These are phyloP conservation scores for Toxotes jaculatrix DNA, from an alignment of 2,113 vertebrate species.

Conservation along the genomic window DNA sequence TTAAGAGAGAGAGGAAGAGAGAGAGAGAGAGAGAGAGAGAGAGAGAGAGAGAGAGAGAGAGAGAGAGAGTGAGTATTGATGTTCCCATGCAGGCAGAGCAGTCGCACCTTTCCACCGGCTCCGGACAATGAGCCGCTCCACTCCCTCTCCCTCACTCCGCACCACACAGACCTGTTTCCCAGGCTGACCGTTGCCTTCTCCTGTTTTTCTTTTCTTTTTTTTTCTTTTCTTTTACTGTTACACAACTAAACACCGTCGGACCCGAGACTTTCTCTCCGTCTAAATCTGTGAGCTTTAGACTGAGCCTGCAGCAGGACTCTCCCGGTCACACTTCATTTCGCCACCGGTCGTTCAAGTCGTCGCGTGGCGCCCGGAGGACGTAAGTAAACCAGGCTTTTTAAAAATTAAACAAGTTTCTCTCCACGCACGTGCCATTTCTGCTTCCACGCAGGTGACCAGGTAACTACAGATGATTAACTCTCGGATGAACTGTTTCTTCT, in stretches of 20 bases:
- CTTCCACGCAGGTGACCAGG: neutral
- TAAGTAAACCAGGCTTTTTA: conserved; percentile 38
- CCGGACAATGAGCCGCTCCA: conserved; percentile 13
- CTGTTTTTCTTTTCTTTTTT: too few relatives aligned
- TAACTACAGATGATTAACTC: neutral
- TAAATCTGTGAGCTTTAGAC: neutral
- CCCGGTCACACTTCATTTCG: conserved; percentile 1
- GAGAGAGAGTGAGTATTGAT: neutral
- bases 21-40: conserved; percentile 21
- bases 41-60: conserved; percentile 32
- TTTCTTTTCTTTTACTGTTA: neutral
- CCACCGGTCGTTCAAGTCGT: neutral
- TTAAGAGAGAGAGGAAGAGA: conserved; percentile 2
- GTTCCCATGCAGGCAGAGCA: conserved; percentile 29
- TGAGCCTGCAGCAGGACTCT: neutral
- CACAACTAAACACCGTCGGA: neutral
- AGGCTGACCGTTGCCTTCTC: too few relatives aligned
- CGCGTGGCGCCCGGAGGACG: conserved; percentile 16
- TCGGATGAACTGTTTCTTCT: neutral
- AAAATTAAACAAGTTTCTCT: neutral
- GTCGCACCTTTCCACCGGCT: conserved; percentile 55
- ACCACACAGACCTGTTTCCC: conserved; percentile 23
- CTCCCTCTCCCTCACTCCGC: neutral
- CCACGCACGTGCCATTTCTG: neutral
- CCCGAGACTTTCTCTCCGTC: neutral